These are phyloP conservation scores for Emys orbicularis DNA, from an alignment of 2,797 vertebrate species.

Conservation along the genomic window DNA sequence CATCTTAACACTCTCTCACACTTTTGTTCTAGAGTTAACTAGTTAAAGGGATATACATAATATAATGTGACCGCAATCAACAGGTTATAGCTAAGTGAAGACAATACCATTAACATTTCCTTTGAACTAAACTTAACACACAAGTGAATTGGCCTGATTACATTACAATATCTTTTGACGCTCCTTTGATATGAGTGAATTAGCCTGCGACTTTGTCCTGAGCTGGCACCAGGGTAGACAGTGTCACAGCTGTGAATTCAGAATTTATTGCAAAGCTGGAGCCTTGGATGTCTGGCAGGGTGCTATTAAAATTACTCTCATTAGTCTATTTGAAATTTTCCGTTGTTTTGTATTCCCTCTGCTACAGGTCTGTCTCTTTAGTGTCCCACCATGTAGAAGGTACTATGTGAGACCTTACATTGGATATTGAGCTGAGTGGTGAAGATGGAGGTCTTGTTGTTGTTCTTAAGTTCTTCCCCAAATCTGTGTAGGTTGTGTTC, in stretches of 20 bases:
- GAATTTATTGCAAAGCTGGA: background rate
- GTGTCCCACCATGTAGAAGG: background rate
- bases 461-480: background rate
- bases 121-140: background rate
- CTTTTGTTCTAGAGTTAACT: background rate
- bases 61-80: background rate
- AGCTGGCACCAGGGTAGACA: background rate
- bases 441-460: background rate
- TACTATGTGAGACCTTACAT: background rate
- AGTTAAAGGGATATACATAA: background rate
- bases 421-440: background rate
- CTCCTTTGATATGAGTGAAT: background rate
- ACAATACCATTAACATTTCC: background rate
- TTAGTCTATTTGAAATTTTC: background rate
- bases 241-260: background rate
- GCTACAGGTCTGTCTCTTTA: slow-evolving; percentile 7
- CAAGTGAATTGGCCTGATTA: background rate
- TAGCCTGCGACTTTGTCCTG: background rate
- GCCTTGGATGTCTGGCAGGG: background rate
- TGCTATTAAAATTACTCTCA: background rate
- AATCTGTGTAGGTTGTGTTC: background rate
- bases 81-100: background rate
- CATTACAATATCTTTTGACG: background rate
- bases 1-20: background rate
- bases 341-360: background rate